Base-by-base conservation (phyloP, 2,797 vertebrate genomes). In the Dendrocincla fuliginosa region DNA sequence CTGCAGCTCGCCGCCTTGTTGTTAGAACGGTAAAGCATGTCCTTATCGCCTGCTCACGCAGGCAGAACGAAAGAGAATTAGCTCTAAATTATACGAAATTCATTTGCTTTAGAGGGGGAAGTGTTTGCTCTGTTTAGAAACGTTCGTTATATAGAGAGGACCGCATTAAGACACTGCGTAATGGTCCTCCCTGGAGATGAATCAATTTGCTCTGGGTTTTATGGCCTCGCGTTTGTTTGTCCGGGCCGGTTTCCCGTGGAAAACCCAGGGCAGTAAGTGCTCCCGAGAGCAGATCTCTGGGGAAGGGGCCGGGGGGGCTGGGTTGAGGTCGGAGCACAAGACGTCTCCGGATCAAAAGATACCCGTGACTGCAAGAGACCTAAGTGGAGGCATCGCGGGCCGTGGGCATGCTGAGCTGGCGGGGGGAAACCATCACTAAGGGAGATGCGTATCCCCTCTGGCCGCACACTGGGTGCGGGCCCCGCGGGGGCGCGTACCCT, bases 1-100 rank as follows among this genome's bases (percentile, higher is more conserved):
- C 77, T 65, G 95, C 93, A 71, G 71, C 91, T 96, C 53, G 5
- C 70, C 5, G 4, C 10, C 87, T 69, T 79, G 94, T 96, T 96
- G 96, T 97, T 91, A 97, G 96, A 96, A 92, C 9, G 46, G 67
- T 89, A 92, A 95, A 96, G 91, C 84, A 67, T 85, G 96, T 93
- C 87, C 97, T 98, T 98, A 98, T 98, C 97, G 33, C 96, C 94
- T 97, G 98, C 89, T 97, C 98, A 97, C 13, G 71, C 86, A 95
- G 93, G 98, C 97, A 98, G 97, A 98, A 98, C 95, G 92, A 97
- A 97, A 94, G 93, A 96, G 97, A 98, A 98, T 98, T 98, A 97
- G 97, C 96, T 95, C 92, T 96, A 97, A 98, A 98, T 97, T 97
- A 97, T 98, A 96, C 30, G 84, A 97, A 98, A 98, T 98, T 98